phyloP scores from a whole-genome alignment of 2,797 vertebrate genomes.

The Chelonia mydas region DNA sequence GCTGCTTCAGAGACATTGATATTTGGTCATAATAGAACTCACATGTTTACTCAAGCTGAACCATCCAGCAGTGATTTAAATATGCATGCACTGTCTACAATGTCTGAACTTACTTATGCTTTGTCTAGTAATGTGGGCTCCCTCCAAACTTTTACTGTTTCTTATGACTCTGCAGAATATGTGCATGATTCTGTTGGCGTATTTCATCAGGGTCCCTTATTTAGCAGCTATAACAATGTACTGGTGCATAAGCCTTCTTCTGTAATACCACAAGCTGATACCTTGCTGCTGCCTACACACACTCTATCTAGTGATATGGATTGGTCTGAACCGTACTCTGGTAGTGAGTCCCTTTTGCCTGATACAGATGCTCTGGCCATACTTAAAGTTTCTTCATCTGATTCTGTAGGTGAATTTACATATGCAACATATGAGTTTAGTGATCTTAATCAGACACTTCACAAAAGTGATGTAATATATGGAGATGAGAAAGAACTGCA shows the following conservation, averaged over 20 bases:
- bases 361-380: conserved; percentile 76
- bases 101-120: conserved; percentile 79
- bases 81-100: conserved; percentile 84
- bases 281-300: conserved; percentile 83
- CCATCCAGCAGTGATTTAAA: conserved; percentile 82
- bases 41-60: conserved; percentile 80
- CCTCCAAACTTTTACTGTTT: conserved; percentile 81
- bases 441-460: conserved; percentile 73
- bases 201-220: conserved; percentile 76
- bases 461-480: conserved; percentile 67
- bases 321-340: conserved; percentile 82
- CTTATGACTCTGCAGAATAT: conserved; percentile 75
- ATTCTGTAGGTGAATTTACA: conserved; percentile 78
- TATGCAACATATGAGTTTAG: conserved; percentile 78
- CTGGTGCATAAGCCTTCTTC: conserved; percentile 76
- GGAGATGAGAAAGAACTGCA: conserved; percentile 79
- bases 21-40: conserved; percentile 85
- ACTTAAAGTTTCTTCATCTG: conserved; percentile 76
- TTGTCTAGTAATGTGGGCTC: conserved; percentile 82
- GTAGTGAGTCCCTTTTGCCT: conserved; percentile 82
- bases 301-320: conserved; percentile 83
- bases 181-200: conserved; percentile 79
- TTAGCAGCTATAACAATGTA: conserved; percentile 76
- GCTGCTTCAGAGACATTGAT: conserved; percentile 83
- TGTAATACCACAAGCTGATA: conserved; percentile 75